Evolutionary conservation across 2,888 invertebrate genomes (phyloP).

Genomic region (Eledona agricola): DNA sequence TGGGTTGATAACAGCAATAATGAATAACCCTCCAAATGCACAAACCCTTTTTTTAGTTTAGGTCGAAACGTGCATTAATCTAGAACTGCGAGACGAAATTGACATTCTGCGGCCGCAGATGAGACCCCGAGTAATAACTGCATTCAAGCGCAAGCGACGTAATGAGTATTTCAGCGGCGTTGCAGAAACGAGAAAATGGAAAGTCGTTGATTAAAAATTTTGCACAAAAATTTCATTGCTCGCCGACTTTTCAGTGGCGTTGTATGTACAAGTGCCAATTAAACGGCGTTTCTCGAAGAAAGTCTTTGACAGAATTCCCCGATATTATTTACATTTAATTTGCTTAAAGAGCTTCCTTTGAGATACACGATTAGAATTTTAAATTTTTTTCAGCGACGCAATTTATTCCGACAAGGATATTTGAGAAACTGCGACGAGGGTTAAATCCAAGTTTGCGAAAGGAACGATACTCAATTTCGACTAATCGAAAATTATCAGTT

Average conservation of each 20-base stretch:
- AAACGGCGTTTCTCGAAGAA: conserved; percentile 13
- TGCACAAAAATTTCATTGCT: no score
- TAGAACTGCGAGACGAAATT: no score
- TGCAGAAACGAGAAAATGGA: conserved; percentile 12
- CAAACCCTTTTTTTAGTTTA: no score
- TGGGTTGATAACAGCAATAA: no score
- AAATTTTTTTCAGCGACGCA: conserved; percentile 30
- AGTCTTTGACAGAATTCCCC: conserved; percentile 19
- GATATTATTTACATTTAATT: conserved; percentile 36
- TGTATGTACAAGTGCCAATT: conserved; percentile 20
- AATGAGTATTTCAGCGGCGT: conserved; percentile 26
- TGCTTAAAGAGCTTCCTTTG: conserved; percentile 30
- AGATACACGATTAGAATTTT: conserved; percentile 33
- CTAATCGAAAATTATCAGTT: no score
- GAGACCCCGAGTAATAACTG: conserved; percentile 35
- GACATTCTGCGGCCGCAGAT: conserved; percentile 25
- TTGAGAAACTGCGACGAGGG: conserved; percentile 22
- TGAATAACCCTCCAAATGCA: no score
- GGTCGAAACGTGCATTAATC: no score
- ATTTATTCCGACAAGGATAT: conserved; percentile 32
- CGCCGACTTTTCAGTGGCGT: no score
- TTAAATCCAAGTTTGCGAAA: conserved; percentile 27
- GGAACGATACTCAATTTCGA: conserved; percentile 4
- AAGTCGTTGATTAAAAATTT: conserved; percentile 4
- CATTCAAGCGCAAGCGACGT: conserved; percentile 29